Conservation (phyloP, 1,140 invertebrate species). For the Phocides pigmalion region DNA sequence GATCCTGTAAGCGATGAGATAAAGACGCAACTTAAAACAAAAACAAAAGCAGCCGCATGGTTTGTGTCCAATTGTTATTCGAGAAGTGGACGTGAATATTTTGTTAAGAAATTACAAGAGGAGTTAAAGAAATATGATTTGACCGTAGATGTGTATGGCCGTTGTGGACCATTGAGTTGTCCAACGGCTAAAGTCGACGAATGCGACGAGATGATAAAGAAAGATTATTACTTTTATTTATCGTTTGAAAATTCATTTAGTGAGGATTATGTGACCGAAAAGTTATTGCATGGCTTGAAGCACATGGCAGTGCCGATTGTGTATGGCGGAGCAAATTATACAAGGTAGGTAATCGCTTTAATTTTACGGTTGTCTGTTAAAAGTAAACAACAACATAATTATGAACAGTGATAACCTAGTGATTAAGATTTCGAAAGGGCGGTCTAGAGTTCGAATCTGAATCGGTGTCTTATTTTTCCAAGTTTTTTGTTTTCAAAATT, state of each 20-base stretch:
- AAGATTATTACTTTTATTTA: constrained; percentile 88
- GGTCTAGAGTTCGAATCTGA: too few relatives aligned
- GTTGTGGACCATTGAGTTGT: constrained; percentile 83
- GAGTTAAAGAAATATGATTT: constrained; percentile 75
- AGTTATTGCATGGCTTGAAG: constrained; percentile 83
- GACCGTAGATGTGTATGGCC: constrained; percentile 88
- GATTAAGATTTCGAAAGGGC: too few relatives aligned
- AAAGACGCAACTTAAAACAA: constrained; percentile 67
- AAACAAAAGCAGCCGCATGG: constrained; percentile 85
- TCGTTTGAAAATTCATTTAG: constrained; percentile 88
- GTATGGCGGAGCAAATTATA: constrained; percentile 67
- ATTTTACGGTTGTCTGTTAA: too few relatives aligned
- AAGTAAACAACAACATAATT: too few relatives aligned
- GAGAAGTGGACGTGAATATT: constrained; percentile 82
- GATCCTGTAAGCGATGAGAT: constrained; percentile 56
- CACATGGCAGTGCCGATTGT: constrained; percentile 83
- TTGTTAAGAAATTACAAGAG: constrained; percentile 83
- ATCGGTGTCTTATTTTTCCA: too few relatives aligned
- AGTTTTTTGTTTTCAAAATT: too few relatives aligned
- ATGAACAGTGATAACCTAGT: too few relatives aligned
- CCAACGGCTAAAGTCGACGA: constrained; percentile 46
- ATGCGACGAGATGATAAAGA: constrained; percentile 76
- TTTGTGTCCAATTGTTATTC: constrained; percentile 88
- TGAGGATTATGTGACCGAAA: constrained; percentile 88
- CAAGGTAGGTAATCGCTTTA: constrained; percentile 85